Evolutionary conservation across 37 sponge, comb jelly and placozoan genomes (phyloP), one percentile per base, ranked within the genome.

Genomic region (Theonella swinhoei): DNA sequence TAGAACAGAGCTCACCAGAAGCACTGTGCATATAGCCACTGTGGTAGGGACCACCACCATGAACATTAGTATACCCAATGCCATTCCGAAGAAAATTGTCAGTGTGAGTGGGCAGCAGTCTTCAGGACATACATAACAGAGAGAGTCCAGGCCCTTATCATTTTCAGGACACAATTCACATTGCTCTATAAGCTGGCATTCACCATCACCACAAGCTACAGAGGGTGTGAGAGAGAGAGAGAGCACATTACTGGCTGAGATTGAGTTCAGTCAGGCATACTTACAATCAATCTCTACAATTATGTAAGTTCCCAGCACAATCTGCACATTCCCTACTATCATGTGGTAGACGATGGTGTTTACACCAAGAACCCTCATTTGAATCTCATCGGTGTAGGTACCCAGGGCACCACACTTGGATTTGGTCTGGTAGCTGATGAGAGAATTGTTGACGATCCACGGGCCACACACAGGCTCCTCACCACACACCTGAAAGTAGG

Each of bases 381-480:
- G 47, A 17, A 91, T 69, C 19, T 70, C 28, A 36, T 76, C 82
- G 19, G 63, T 66, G 19, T 62, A 23, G 11, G 78, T 38, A 7
- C 42, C 8, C 59, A 85, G 83, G 1, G n/a, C 22, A 0, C 87
- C 85, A 65, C 32, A 84, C 35, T 59, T 37, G 2, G 91, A 25
- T 19, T 32, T 37, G 7, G 97, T 96, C 85, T 94, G 97, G n/a
- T 94, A 93, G 33, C 90, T 82, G 26, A 94, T 59, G 1, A 20
- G 71, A 0, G 89, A 89, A 65, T 78, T 76, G 54, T 84, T 62
- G 3, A 30, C 85, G 8, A 96, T 84, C 97, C 97, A 96, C 7
- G 97, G 97, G 0, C 97, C 97, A 82, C 97, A 96, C 11, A 95
- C 61, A 22, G 54, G 42, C 20, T n/a, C n/a, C n/a, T n/a, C n/a